phyloP scores from a whole-genome alignment of 2,888 invertebrate genomes.

The Eurytoma californica region DNA sequence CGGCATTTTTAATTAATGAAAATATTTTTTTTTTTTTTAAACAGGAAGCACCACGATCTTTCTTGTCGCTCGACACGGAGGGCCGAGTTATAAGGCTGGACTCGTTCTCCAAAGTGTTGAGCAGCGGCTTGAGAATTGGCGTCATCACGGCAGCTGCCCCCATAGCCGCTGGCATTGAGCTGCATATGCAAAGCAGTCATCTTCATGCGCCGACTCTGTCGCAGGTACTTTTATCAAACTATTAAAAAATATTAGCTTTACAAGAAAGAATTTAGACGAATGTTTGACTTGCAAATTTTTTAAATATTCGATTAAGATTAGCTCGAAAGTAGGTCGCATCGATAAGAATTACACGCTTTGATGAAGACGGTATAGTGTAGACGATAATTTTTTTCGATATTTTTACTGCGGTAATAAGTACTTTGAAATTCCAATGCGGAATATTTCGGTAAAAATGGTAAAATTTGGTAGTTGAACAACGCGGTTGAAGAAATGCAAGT shows the following conservation, averaged over 20 bases:
- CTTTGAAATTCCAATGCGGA: too few species aligned
- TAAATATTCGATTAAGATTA: background rate
- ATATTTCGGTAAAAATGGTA: too few species aligned
- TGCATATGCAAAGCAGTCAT: constrained; percentile 84
- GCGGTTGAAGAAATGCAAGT: too few species aligned
- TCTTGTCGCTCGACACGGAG: constrained; percentile 84
- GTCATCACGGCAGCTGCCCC: constrained; percentile 84
- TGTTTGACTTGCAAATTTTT: background rate
- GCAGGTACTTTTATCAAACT: constrained; percentile 76
- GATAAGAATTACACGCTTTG: background rate
- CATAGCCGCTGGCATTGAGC: constrained; percentile 80
- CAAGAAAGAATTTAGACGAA: background rate
- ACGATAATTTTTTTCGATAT: too few species aligned
- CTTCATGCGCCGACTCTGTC: constrained; percentile 81
- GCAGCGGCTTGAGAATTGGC: constrained; percentile 84
- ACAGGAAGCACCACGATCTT: constrained; percentile 79
- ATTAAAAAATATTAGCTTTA: background rate
- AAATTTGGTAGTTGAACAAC: too few species aligned
- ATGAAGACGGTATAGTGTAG: too few species aligned
- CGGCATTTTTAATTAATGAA: background rate
- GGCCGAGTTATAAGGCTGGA: constrained; percentile 86
- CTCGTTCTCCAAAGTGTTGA: constrained; percentile 86
- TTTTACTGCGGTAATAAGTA: too few species aligned
- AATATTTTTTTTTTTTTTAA: constrained; percentile 11
- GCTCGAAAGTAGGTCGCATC: background rate